A percentile compares a stretch with the other conserved stretches of the same genome.
Evolutionary conservation across 2,797 vertebrate species (phyloP).

Genomic region (Lophotriccus pileatus): DNA sequence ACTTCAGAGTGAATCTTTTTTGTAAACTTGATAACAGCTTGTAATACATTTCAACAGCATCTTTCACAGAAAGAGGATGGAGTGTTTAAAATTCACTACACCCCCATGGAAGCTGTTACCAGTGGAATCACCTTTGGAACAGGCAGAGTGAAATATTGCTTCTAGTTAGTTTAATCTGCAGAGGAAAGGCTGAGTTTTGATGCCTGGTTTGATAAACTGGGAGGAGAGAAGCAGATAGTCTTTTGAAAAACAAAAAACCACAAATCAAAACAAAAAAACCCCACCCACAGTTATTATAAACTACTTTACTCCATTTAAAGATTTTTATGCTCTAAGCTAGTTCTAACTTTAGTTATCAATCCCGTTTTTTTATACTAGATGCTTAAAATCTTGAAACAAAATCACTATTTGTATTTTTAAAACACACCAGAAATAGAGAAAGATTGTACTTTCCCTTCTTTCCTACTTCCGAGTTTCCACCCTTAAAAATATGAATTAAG

Average conservation of each 20-base stretch:
- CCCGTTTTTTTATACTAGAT: no score
- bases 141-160: not conserved
- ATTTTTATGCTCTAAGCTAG: not conserved
- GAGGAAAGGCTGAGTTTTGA: not conserved
- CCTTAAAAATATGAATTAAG: no score
- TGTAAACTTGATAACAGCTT: constrained; percentile 36
- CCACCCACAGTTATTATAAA: not conserved
- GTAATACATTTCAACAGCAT: not conserved
- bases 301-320: not conserved
- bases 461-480: not conserved
- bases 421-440: not conserved
- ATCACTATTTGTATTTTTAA: not conserved
- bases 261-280: no score
- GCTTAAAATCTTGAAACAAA: not conserved
- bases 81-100: not conserved
- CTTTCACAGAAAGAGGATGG: not conserved
- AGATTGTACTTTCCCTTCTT: not conserved
- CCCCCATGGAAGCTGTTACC: not conserved
- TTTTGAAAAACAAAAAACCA: not conserved
- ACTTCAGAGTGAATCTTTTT: constrained; percentile 12
- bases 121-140: not conserved
- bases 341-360: not conserved
- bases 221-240: not conserved
- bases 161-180: not conserved
- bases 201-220: not conserved